Percentiles rank a stretch among this genome's conserved stretches.
Evolutionary conservation across 2,888 invertebrate genomes (phyloP).

Genomic region (Melipona bicolor): DNA sequence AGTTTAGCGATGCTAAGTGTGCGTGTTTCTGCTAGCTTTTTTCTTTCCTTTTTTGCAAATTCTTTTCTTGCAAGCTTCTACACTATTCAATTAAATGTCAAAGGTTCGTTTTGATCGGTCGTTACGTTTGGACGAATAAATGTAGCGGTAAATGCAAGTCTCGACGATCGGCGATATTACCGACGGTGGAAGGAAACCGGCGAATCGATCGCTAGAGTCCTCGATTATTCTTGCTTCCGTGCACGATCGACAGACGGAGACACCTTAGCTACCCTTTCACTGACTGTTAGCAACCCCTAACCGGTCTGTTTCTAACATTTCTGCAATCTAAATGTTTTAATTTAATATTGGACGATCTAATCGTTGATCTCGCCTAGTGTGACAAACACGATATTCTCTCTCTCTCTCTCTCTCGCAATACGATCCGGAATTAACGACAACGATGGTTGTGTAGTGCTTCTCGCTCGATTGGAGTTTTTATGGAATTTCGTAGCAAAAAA

Average conservation of each 20-base stretch:
- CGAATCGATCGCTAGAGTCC: constrained; percentile 37
- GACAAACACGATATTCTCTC: too few species aligned
- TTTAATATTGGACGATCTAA: too few species aligned
- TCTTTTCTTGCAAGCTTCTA: too few species aligned
- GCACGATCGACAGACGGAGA: constrained; percentile 80
- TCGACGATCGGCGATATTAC: constrained; percentile 64
- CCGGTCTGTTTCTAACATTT: not conserved
- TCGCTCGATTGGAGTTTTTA: not conserved
- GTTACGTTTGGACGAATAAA: too few species aligned
- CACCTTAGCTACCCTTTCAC: constrained; percentile 69
- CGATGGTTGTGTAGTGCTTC: not conserved
- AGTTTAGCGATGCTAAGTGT: too few species aligned
- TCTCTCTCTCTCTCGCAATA: not conserved
- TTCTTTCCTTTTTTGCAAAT: too few species aligned
- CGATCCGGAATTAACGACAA: not conserved
- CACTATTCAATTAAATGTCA: too few species aligned
- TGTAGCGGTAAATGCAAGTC: too few species aligned
- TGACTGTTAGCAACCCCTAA: not conserved
- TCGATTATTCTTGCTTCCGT: constrained; percentile 68
- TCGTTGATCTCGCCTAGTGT: too few species aligned
- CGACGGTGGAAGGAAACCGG: constrained; percentile 56
- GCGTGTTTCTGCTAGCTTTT: too few species aligned
- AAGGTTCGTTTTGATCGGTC: too few species aligned
- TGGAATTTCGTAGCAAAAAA: not conserved
- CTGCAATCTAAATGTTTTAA: too few species aligned